These are phyloP conservation scores for Neodontobutis hainanensis DNA, from an alignment of 2,113 vertebrate genomes.

Conservation along the genomic window DNA sequence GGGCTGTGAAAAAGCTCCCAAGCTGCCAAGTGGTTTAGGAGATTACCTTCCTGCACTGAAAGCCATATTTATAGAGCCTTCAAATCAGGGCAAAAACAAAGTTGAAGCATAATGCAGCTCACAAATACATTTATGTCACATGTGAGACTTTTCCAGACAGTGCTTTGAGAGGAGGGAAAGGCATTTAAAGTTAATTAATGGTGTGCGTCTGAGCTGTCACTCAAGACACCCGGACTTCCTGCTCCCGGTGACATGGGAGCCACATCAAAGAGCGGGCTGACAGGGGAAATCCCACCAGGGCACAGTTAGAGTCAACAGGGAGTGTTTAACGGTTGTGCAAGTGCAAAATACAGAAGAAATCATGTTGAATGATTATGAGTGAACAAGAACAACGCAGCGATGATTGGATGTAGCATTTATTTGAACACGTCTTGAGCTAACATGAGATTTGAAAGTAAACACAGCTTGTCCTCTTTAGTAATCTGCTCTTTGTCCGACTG, in stretches of 20 bases:
- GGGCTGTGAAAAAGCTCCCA: conserved; percentile 22
- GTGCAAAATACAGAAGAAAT: conserved; percentile 10
- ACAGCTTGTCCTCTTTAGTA: conserved; percentile 12
- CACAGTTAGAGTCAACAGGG: conserved; percentile 33
- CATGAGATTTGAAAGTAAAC: conserved; percentile 34
- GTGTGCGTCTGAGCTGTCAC: conserved; percentile 58
- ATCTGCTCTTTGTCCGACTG: conserved; percentile 33
- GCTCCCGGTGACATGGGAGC: conserved; percentile 55
- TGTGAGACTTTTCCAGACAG: background rate
- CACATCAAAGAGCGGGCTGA: conserved; percentile 64
- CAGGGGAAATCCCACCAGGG: conserved; percentile 55
- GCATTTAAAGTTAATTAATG: conserved; percentile 48
- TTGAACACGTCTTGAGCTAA: conserved; percentile 16
- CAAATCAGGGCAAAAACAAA: conserved; percentile 34
- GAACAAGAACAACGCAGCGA: conserved; percentile 12
- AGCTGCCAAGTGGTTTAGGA: conserved; percentile 17
- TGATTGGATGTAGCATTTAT: background rate
- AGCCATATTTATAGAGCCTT: conserved; percentile 22
- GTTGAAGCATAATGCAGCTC: background rate
- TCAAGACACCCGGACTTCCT: conserved; percentile 60
- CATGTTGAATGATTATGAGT: background rate
- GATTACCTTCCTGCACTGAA: conserved; percentile 26
- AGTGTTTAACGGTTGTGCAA: conserved; percentile 18
- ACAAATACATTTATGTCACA: conserved; percentile 6
- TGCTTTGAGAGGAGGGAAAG: background rate